Base-by-base conservation (phyloP, 2,113 vertebrate genomes). In the Sorex araneus region DNA sequence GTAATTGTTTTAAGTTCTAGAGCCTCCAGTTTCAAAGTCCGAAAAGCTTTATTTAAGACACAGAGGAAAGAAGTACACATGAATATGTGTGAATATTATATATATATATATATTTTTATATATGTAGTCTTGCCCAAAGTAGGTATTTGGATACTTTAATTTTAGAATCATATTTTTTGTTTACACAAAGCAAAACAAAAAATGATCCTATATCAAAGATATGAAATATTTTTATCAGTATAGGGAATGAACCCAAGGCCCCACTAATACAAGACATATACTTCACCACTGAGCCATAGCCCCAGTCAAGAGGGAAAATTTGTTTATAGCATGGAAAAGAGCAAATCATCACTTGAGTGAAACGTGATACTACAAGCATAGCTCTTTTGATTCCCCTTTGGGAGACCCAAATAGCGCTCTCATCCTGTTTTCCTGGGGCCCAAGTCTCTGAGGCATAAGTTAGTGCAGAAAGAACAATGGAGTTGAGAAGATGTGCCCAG, bases 131-230 rank as follows among this genome's bases (percentile, higher is more conserved):
- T 25, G 4, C 75, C 43, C 77, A 30, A 63, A 66, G 54, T 69
- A 75, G 50, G 25, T 66, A 57, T 32, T 81, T 81, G 32, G 7
- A n/a, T 70, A 87, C 79, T 64, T 84, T 85, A 82, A 74, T 92
- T 87, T 87, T 74, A n/a, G 4, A 80, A 50, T 87, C 8, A 28
- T 8, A 27, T 66, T 13, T 5, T n/a, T 69, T 69, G 47, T 85
- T 82, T 92, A 36, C 54, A 81, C 78, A 84, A 66, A 86, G 76
- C 18, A 27, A 84, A 71, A 87, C 21, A 67, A 3, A 80, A 30
- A 7, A 23, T 12, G 1, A 50, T 50, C 13, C 16, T 76, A 9
- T 81, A 43, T 78, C 69, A 93, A 71, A 93, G 12, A 76, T 71
- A 16, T 84, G 34, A 43, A 60, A 36, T 9, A 47, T 11, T 57